Base-by-base conservation (phyloP, 2,113 vertebrate species). In the Gadus chalcogrammus region DNA sequence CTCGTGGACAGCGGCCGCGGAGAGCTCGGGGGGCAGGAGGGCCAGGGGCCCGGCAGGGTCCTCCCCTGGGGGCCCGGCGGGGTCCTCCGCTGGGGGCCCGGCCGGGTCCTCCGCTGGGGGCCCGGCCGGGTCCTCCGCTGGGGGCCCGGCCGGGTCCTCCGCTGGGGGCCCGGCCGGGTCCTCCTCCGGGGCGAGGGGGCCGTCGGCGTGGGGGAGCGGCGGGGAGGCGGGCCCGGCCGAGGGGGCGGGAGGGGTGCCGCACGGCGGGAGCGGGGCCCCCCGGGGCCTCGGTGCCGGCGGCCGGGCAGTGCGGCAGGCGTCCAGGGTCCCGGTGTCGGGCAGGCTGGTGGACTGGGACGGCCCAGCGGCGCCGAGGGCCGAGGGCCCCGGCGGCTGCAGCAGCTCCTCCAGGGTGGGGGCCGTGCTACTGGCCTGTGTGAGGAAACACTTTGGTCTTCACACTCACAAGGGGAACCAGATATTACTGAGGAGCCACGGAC, bases 371-470 rank as follows among this genome's bases (percentile, higher is more conserved):
- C 22, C 64, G 64, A 48, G 42, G 42, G 61, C 16, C 0, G 72
- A 62, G 16, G 76, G 53, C 58, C 71, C 87, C 67, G 89, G 74
- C 22, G 88, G 87, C 20, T 89, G 88, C 64, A 90, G 84, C 68
- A 98, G 93, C 77, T 91, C 93, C 87, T 95, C 94, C 0, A 96
- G 92, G 0, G 95, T 95, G 15, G 91, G 92, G 42, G 94, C 88
- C 58, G 93, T 91, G 70, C 89, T 91, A 48, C 42, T 9, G 55
- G 55, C 55, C 55, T 17, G 55, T 90, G 42, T 48, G 42, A 13
- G 42, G 8, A 48, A 48, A 48, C 42, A 48, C 42, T 24, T 24
- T 48, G 42, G 0, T 48, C 42, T 48, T 48, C 9, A 13, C 42
- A 9, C 9, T 48, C 42, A 48, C 8, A 48, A 2, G 42, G 8